phyloP scores from a whole-genome alignment of 1,140 invertebrate genomes.

The Bombus impatiens region DNA sequence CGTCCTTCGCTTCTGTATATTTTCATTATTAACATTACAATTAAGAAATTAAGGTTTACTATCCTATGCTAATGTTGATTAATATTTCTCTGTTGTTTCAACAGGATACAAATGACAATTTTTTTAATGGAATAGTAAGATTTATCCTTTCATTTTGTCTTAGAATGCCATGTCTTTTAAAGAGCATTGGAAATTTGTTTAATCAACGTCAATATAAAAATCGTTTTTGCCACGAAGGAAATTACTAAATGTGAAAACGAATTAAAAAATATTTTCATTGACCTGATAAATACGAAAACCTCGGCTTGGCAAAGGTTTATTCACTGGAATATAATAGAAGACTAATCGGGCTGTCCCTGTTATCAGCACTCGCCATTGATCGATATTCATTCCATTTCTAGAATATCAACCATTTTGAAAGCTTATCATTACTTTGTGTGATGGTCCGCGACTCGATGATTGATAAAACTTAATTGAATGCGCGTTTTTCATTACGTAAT shows the following conservation, averaged over 20 bases:
- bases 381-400: conserved; percentile 51
- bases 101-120: neutral
- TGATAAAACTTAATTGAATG: conserved; percentile 23
- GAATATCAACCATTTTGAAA: conserved; percentile 35
- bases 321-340: conserved; percentile 63
- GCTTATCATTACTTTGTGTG: conserved; percentile 37
- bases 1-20: neutral
- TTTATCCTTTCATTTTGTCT: neutral
- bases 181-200: neutral
- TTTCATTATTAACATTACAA: neutral
- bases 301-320: conserved; percentile 54
- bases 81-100: neutral
- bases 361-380: conserved; percentile 52
- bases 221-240: neutral
- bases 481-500: conserved; percentile 15
- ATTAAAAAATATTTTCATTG: conserved; percentile 37
- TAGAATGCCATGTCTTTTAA: neutral
- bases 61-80: neutral
- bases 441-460: conserved; percentile 16
- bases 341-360: conserved; percentile 52
- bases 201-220: neutral
- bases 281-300: conserved; percentile 24
- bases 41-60: neutral
- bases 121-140: neutral
- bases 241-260: conserved; percentile 1